Conservation (phyloP, 2,888 invertebrate species). For the Drosophila antonietae region DNA sequence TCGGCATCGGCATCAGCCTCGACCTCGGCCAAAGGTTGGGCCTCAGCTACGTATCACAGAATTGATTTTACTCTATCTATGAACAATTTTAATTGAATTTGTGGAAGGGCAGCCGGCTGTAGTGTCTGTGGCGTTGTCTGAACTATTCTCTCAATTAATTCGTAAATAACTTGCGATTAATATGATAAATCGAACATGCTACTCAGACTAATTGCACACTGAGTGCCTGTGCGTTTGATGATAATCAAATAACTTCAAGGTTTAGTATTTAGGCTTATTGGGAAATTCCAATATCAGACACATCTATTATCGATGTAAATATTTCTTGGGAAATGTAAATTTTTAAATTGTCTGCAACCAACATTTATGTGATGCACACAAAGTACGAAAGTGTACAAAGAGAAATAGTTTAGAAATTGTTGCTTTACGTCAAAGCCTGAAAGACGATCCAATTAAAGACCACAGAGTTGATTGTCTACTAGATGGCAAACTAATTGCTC, state of each 20-base stretch:
- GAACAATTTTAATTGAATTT: slow-evolving; percentile 68
- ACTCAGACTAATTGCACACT: slow-evolving; percentile 4
- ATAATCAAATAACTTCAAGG: not conserved
- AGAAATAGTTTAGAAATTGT: not conserved
- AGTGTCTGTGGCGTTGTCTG: not conserved
- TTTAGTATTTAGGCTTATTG: not conserved
- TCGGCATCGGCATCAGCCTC: not conserved
- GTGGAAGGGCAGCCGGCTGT: slow-evolving; percentile 32
- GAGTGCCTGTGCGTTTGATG: not conserved
- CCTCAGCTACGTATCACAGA: slow-evolving; percentile 36
- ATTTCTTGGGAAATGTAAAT: not conserved
- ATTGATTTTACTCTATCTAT: slow-evolving; percentile 43
- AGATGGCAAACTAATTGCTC: slow-evolving; percentile 26
- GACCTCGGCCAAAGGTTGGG: slow-evolving; percentile 1
- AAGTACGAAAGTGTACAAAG: not conserved
- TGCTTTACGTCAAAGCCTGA: not conserved
- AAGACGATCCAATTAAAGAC: slow-evolving; percentile 8
- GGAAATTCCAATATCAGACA: not conserved
- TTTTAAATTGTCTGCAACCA: not conserved
- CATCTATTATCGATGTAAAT: too few species aligned
- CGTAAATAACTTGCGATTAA: not conserved
- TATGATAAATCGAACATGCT: not conserved
- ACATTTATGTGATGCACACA: not conserved
- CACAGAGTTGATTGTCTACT: not conserved
- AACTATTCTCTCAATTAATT: slow-evolving; percentile 1